These are phyloP conservation scores for Agriopis leucophaearia DNA, from an alignment of 2,888 invertebrate species.

Conservation along the genomic window DNA sequence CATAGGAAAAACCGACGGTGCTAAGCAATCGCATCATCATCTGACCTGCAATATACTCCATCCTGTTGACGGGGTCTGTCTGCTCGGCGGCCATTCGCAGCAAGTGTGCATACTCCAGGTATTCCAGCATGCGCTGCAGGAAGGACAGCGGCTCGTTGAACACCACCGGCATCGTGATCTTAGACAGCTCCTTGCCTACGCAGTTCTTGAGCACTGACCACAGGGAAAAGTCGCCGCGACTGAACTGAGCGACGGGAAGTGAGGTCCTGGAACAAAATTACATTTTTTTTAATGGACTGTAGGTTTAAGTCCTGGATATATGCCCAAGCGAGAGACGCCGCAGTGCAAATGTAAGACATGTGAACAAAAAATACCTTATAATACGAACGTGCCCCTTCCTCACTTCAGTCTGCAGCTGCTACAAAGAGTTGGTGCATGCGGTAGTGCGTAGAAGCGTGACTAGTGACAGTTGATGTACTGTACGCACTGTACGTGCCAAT, in stretches of 20 bases:
- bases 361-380: no score
- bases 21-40: not conserved
- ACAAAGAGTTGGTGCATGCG: no score
- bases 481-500: no score
- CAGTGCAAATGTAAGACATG: no score
- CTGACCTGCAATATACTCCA: conserved; percentile 90
- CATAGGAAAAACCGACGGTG: no score
- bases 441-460: no score
- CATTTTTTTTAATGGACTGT: not conserved
- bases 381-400: no score
- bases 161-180: conserved; percentile 98
- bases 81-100: conserved; percentile 92
- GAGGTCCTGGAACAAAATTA: conserved; percentile 81
- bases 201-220: conserved; percentile 97
- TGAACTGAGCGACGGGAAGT: conserved; percentile 91
- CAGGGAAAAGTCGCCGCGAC: conserved; percentile 93
- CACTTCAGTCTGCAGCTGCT: no score
- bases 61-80: conserved; percentile 92
- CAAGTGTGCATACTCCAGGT: conserved; percentile 94
- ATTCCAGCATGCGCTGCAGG: conserved; percentile 97
- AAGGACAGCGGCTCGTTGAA: conserved; percentile 98
- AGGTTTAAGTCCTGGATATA: no score
- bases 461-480: no score
- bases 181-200: conserved; percentile 96
- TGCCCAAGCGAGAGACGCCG: no score